Percentiles rank a stretch among this genome's conserved stretches.
phyloP scores from a whole-genome alignment of 2,888 invertebrate species.

The Miltochrista miniata region DNA sequence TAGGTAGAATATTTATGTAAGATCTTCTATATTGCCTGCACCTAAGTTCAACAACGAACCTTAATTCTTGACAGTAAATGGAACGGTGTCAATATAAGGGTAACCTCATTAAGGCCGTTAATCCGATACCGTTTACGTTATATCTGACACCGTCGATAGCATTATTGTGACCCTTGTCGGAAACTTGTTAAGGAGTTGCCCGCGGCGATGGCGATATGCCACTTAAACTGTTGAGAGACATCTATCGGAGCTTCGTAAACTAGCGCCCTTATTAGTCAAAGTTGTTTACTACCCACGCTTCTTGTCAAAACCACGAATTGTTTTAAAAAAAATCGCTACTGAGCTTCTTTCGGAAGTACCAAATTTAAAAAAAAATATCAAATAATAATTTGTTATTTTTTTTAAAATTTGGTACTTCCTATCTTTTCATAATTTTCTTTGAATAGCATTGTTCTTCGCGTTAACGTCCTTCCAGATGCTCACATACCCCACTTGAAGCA shows the following conservation, averaged over 20 bases:
- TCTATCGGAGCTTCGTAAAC: slow-evolving; percentile 16
- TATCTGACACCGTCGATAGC: neutral
- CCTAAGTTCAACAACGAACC: too few relatives aligned
- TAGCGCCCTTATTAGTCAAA: slow-evolving; percentile 24
- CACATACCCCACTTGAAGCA: too few relatives aligned
- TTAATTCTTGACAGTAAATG: neutral
- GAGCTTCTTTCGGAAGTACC: too few relatives aligned
- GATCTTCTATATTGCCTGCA: too few relatives aligned
- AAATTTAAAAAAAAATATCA: too few relatives aligned
- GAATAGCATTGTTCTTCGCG: too few relatives aligned
- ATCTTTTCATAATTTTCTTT: too few relatives aligned
- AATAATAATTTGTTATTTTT: too few relatives aligned
- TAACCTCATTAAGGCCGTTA: neutral
- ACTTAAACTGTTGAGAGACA: slow-evolving; percentile 13
- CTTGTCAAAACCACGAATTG: neutral
- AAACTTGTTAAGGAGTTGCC: neutral
- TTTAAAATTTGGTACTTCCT: too few relatives aligned
- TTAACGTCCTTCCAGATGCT: too few relatives aligned
- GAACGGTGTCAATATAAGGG: neutral
- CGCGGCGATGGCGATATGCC: slow-evolving; percentile 12
- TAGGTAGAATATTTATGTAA: too few relatives aligned
- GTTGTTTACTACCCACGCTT: neutral
- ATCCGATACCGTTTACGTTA: neutral
- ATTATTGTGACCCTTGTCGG: slow-evolving; percentile 2
- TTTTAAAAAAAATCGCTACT: neutral